Conservation (phyloP, 2,888 invertebrate species). For the Drosophila neonasuta region DNA sequence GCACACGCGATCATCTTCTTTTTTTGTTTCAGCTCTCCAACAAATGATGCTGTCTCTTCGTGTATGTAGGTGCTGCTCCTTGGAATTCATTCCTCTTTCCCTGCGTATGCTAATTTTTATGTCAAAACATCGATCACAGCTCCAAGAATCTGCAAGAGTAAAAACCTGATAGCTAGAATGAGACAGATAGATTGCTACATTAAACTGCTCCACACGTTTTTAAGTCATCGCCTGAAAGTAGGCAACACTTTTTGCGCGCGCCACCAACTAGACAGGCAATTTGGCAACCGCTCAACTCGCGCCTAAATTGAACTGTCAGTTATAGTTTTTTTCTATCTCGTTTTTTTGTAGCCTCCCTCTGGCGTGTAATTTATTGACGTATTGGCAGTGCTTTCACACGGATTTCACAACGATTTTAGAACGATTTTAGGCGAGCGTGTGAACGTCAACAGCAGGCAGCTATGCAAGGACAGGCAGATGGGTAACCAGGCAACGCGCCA, state of each 20-base stretch:
- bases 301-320: slow-evolving; percentile 71
- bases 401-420: slow-evolving; percentile 44
- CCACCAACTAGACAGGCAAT: slow-evolving; percentile 41
- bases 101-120: slow-evolving; percentile 74
- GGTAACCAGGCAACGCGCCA: slow-evolving; percentile 10
- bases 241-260: slow-evolving; percentile 25
- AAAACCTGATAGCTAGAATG: background rate
- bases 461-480: background rate
- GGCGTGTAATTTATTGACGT: slow-evolving; percentile 63
- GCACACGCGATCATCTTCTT: slow-evolving; percentile 52
- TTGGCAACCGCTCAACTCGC: slow-evolving; percentile 35
- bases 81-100: slow-evolving; percentile 20
- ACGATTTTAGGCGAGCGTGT: slow-evolving; percentile 50
- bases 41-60: slow-evolving; percentile 51
- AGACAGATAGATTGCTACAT: background rate
- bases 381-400: slow-evolving; percentile 56
- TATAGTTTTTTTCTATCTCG: slow-evolving; percentile 28
- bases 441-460: slow-evolving; percentile 56
- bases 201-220: background rate
- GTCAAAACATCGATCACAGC: slow-evolving; percentile 72
- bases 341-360: background rate
- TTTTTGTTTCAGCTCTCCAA: slow-evolving; percentile 18
- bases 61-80: slow-evolving; percentile 9
- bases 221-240: slow-evolving; percentile 28
- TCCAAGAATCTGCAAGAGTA: background rate